Evolutionary conservation across 2,797 vertebrate genomes (phyloP).

Genomic region (Melanotaenia nigrans): DNA sequence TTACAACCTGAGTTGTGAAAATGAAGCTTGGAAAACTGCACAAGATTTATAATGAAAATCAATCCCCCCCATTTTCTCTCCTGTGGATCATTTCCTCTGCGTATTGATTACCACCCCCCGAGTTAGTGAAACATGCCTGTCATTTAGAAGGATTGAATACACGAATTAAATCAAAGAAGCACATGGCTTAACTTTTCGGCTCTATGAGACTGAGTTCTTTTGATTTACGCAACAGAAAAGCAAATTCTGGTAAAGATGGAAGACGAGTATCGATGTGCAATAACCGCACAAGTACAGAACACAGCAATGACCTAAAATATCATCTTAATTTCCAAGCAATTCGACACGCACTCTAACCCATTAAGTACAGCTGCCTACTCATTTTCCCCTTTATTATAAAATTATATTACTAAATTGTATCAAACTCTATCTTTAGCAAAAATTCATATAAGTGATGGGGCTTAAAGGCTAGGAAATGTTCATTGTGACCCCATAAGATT

Average conservation of each 20-base stretch:
- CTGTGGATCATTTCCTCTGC: slow-evolving; percentile 48
- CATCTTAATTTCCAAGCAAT: slow-evolving; percentile 13
- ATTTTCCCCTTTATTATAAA: not conserved
- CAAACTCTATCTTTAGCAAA: not conserved
- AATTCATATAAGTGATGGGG: not conserved
- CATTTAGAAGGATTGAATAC: slow-evolving; percentile 41
- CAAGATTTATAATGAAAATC: slow-evolving; percentile 46
- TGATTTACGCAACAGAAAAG: slow-evolving; percentile 56
- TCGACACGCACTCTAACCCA: not conserved
- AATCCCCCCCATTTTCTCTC: slow-evolving; percentile 28
- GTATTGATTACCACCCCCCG: slow-evolving; percentile 47
- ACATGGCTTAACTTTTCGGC: slow-evolving; percentile 53
- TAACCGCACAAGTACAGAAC: slow-evolving; percentile 11
- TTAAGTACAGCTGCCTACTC: not conserved
- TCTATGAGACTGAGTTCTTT: slow-evolving; percentile 34
- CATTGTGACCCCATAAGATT: not conserved
- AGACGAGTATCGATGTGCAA: slow-evolving; percentile 13
- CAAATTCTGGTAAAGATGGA: slow-evolving; percentile 30
- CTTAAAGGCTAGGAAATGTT: not conserved
- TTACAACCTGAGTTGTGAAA: slow-evolving; percentile 27
- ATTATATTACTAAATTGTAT: not conserved
- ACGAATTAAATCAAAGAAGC: slow-evolving; percentile 51
- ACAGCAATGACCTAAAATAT: slow-evolving; percentile 3
- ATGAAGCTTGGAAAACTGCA: slow-evolving; percentile 26
- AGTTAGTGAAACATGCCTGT: slow-evolving; percentile 40